Conservation (phyloP, 2,888 invertebrate genomes). For the Bruchidius siliquastri region DNA sequence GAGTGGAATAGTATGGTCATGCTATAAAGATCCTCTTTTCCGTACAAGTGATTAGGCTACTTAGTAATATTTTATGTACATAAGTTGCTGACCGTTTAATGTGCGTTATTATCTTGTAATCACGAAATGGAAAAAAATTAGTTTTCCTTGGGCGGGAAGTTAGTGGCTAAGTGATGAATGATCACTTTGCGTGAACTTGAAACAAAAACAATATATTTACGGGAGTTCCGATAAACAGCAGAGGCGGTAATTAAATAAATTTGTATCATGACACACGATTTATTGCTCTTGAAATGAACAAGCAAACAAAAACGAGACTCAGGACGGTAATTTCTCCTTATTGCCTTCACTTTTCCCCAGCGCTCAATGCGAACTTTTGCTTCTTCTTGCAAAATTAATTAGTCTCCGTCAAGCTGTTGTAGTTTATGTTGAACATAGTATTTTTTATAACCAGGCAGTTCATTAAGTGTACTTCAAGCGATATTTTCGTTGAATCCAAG, state of each 20-base stretch:
- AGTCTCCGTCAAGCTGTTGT: not conserved
- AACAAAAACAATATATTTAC: not conserved
- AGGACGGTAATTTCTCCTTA: not conserved
- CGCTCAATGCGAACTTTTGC: not conserved
- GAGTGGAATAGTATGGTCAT: no score
- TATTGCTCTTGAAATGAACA: slow-evolving; percentile 1
- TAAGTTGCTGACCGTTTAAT: not conserved
- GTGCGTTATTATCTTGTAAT: not conserved
- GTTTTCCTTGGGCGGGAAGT: not conserved
- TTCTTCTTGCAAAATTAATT: not conserved
- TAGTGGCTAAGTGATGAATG: not conserved
- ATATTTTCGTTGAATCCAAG: no score
- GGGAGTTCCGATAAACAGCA: not conserved
- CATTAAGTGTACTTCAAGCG: not conserved
- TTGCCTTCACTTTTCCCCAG: not conserved
- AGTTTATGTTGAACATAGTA: not conserved
- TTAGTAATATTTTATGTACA: no score
- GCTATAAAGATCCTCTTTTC: no score
- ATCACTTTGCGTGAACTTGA: not conserved
- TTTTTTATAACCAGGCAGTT: not conserved
- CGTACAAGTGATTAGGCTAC: no score
- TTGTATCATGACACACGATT: slow-evolving; percentile 7
- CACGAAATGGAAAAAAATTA: not conserved
- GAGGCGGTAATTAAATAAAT: slow-evolving; percentile 6
- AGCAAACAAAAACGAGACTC: not conserved